Base-by-base conservation (phyloP, 2,888 invertebrate genomes). In the Dinocampus coccinellae region DNA sequence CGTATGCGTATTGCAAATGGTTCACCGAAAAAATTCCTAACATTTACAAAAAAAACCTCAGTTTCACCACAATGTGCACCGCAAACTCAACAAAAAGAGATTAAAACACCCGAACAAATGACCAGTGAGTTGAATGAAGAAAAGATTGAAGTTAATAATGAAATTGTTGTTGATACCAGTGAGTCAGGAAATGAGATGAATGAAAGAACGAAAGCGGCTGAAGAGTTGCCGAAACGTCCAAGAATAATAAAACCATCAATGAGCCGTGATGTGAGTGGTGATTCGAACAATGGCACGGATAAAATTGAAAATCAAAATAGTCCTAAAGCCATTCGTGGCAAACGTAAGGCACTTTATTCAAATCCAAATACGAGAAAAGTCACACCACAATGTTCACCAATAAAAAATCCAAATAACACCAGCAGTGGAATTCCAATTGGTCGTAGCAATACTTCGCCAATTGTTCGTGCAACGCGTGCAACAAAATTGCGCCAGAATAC, bases 271-370 rank as follows among this genome's bases (percentile, higher is more conserved):
- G 67, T 78, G 1, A 85, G 85, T 67, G 78, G 76, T 0, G 87
- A 87, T 63, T 85, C 83, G 0, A 83, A 83, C 10, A 77, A 80
- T 1, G 16, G 47, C 16, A 80, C 82, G 4, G 87, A 80, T 47
- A 81, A 83, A 72, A 81, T 80, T 0, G 85, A 85, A 3, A 78
- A 85, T 3, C 78, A 79, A 0, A 83, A 79, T n/a, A 81, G 80
- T 0, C 90, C 91, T 0, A 93, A 93, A 82, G 89, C 88, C 0
- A 89, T 92, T 34, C 88, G 93, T 70, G 94, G 94, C 0, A 88
- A 92, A 62, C 90, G 93, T 80, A 93, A 93, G 85, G 91, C 93
- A 0, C 88, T 92, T 52, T 95, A 94, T 84, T 85, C 87, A 66
- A 83, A 81, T 64, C 82, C 84, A 39, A 84, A 81, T 39, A 83